Evolutionary conservation across 2,797 vertebrate species (phyloP).

Genomic region (Rousettus madagascariensis): DNA sequence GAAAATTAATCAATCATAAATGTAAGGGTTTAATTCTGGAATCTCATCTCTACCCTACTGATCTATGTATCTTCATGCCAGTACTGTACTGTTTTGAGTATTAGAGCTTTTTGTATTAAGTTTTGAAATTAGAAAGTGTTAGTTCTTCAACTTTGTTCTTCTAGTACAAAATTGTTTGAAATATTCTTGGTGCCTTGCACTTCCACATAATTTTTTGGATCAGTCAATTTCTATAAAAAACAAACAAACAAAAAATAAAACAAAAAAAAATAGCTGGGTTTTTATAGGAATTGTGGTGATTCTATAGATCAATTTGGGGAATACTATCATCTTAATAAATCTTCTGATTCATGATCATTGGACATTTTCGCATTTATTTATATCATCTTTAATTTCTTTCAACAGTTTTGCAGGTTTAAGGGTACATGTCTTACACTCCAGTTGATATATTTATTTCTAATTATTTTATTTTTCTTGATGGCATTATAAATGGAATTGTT

Average conservation of each 20-base stretch:
- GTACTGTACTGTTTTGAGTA: neutral
- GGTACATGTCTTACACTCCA: neutral
- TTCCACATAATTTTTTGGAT: neutral
- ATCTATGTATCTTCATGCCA: neutral
- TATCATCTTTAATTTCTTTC: neutral
- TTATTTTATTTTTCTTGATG: constrained; percentile 4
- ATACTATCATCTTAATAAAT: neutral
- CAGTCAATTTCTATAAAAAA: neutral
- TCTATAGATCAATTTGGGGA: neutral
- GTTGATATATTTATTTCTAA: neutral
- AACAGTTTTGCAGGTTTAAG: neutral
- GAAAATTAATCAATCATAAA: neutral
- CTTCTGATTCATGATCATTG: neutral
- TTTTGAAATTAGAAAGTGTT: neutral
- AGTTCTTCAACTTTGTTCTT: neutral
- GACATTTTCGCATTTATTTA: neutral
- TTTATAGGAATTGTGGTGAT: neutral
- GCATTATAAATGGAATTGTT: neutral
- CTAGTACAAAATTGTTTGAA: neutral
- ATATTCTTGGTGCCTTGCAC: neutral
- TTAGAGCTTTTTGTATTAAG: neutral
- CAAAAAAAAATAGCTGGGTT: neutral
- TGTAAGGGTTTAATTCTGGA: neutral
- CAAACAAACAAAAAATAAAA: too few relatives aligned
- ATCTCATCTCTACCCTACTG: neutral